Conservation (phyloP, 2,888 invertebrate species). For the Rhyacophila evoluta region DNA sequence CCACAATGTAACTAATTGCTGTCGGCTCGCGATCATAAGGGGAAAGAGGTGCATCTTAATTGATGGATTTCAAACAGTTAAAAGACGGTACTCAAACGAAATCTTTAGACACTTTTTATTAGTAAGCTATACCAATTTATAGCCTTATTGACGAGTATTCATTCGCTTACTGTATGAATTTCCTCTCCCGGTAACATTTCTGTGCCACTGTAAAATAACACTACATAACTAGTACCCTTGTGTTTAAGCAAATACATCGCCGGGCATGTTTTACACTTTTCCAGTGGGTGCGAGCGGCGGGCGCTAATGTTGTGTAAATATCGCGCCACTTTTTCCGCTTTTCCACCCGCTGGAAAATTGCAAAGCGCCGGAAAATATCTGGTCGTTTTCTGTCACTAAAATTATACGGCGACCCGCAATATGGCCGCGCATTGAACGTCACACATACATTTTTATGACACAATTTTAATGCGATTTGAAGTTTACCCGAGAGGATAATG, state of each 20-base stretch:
- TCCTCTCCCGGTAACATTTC: too few relatives aligned
- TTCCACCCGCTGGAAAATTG: slow-evolving; percentile 38
- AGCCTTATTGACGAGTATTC: too few relatives aligned
- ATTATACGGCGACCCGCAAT: background rate
- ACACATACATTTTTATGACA: background rate
- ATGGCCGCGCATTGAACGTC: background rate
- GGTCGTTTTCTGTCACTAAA: background rate
- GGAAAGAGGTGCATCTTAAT: too few relatives aligned
- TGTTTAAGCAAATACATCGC: background rate
- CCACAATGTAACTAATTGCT: too few relatives aligned
- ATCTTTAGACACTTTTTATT: too few relatives aligned
- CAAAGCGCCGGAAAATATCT: slow-evolving; percentile 27
- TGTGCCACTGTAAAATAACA: too few relatives aligned
- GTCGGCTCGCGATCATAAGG: too few relatives aligned
- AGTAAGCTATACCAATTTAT: too few relatives aligned
- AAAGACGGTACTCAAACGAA: too few relatives aligned
- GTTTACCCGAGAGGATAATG: background rate
- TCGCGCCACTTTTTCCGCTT: slow-evolving; percentile 41
- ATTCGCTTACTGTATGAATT: too few relatives aligned
- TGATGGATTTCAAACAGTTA: too few relatives aligned
- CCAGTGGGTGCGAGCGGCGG: background rate
- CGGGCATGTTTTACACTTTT: background rate
- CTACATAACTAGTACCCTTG: too few relatives aligned
- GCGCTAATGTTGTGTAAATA: slow-evolving; percentile 50
- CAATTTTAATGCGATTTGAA: background rate